Evolutionary conservation across 2,888 invertebrate species (phyloP), one percentile per base, ranked within the genome.

Genomic region (Sisyra terminalis): DNA sequence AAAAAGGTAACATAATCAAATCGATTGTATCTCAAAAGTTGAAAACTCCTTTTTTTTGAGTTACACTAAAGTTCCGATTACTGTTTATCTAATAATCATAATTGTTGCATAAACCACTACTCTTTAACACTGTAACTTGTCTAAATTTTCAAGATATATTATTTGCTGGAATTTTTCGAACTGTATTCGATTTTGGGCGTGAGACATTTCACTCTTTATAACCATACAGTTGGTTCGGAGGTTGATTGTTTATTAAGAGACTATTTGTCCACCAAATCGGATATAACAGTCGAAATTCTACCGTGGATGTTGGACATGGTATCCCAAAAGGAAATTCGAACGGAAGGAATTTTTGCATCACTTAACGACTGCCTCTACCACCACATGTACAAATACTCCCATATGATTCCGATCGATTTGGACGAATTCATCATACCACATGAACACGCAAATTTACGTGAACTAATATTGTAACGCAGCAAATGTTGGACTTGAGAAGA

Each of bases 361-460:
- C 74, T 92, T 51, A 92, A 92, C 64, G 92, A 92, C 67, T 92
- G 92, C 59, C 71, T 92, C 15, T 92, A 92, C 64, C 73, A 92
- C 53, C 85, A 82, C 46, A 89, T 92, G 87, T 80, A 85, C 51
- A 65, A 65, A 32, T 86, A 80, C 51, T 79, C 83, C 48, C 86
- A 87, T 65, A 69, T 89, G 45, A 73, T 88, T 9, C 72, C 90
- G 45, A 78, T 92, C 43, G 92, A 92, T 60, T 71, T 90, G 49
- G 92, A 92, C 57, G 92, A 92, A 61, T 82, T 80, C 57, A 84
- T 90, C 52, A 69, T 92, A 51, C 89, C 90, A 1, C 75, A 81
- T 42, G 72, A 78, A 51, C 82, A 85, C 58, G 70, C 78, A 48
- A 82, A 84, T 1, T 64, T 89, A 46, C 75, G 77, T 1, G 76